These are phyloP conservation scores for Buathra laborator DNA, from an alignment of 2,888 invertebrate species.

Conservation along the genomic window DNA sequence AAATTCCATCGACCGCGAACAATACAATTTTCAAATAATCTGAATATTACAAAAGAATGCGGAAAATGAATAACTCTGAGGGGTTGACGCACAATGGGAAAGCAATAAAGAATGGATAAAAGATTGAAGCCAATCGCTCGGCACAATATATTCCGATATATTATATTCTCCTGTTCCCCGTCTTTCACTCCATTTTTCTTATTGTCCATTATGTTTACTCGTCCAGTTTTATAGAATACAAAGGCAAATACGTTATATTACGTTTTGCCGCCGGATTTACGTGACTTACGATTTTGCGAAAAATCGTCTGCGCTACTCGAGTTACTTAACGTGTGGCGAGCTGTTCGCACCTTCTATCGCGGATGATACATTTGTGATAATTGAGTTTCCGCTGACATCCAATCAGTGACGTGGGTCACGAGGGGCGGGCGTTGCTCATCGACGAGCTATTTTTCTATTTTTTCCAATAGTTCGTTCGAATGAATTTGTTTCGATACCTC, in stretches of 20 bases:
- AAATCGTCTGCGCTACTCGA: neutral
- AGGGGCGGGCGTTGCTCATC: slow-evolving; percentile 12
- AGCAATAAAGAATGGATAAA: neutral
- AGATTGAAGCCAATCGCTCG: neutral
- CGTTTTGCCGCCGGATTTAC: too few species aligned
- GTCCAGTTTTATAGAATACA: neutral
- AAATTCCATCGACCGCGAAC: neutral
- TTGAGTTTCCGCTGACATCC: slow-evolving; percentile 36
- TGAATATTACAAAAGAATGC: slow-evolving; percentile 4
- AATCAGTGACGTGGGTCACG: slow-evolving; percentile 23
- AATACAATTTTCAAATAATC: neutral
- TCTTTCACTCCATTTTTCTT: neutral
- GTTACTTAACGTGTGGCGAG: neutral
- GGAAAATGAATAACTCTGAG: neutral
- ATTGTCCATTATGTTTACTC: neutral
- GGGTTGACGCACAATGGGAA: neutral
- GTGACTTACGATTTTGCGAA: neutral
- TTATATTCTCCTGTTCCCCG: neutral
- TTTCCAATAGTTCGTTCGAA: slow-evolving; percentile 22
- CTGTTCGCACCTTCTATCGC: neutral
- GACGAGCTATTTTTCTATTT: slow-evolving; percentile 20
- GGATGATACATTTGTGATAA: slow-evolving; percentile 37
- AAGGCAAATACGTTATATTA: too few species aligned
- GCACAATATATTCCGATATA: neutral
- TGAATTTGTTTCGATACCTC: slow-evolving; percentile 12